Conservation (phyloP, 2,797 vertebrate genomes). For the Hydrolagus colliei region DNA sequence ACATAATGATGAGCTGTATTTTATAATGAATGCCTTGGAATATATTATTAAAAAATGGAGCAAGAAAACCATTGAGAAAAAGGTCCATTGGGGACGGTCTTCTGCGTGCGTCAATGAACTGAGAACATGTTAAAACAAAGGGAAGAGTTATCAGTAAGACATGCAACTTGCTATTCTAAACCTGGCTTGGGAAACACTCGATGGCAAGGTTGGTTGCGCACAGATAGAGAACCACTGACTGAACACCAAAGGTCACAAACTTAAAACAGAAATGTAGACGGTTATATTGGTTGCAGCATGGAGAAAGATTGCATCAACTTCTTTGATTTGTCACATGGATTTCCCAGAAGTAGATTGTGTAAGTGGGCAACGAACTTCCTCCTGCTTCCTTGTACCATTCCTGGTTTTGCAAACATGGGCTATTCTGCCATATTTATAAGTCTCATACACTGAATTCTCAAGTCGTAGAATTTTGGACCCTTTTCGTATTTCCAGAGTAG, state of each 20-base stretch:
- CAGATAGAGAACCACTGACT: too few species aligned
- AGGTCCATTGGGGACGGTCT: background rate
- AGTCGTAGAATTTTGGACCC: background rate
- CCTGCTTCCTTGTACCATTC: too few species aligned
- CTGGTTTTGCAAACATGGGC: background rate
- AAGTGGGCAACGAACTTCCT: background rate
- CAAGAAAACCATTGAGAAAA: background rate
- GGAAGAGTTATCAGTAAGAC: too few species aligned
- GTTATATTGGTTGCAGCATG: background rate
- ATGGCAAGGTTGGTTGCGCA: too few species aligned
- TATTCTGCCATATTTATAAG: background rate
- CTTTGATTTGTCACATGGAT: background rate
- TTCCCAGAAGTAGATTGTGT: background rate
- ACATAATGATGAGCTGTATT: background rate
- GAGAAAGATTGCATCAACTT: background rate
- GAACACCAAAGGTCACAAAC: background rate
- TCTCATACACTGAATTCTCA: background rate
- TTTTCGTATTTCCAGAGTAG: background rate
- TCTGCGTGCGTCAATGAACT: background rate
- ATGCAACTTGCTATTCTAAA: too few species aligned
- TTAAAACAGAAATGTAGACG: background rate
- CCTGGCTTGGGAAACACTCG: too few species aligned
- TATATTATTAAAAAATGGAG: background rate
- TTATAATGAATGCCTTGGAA: background rate
- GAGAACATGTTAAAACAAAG: too few species aligned